Evolutionary conservation across 1,140 invertebrate genomes (phyloP).

Genomic region (Diorhabda sublineata): DNA sequence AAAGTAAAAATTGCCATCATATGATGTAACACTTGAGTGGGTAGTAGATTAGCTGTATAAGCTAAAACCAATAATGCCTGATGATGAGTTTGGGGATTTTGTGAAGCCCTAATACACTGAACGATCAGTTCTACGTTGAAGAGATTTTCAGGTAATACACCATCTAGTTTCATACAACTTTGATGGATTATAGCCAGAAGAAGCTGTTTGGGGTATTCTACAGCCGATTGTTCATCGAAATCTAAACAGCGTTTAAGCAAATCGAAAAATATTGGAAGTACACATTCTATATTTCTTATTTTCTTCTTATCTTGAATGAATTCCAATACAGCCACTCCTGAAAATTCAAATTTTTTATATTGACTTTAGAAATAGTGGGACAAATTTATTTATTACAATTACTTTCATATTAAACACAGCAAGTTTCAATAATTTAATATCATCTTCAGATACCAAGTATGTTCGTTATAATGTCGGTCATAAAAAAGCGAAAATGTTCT

Average conservation of each 20-base stretch:
- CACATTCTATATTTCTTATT: conserved; percentile 58
- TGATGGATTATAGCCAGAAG: conserved; percentile 74
- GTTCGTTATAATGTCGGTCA: too few species aligned
- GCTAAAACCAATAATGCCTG: conserved; percentile 81
- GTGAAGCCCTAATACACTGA: conserved; percentile 80
- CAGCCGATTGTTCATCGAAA: conserved; percentile 76
- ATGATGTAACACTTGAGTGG: conserved; percentile 81
- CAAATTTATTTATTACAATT: too few species aligned
- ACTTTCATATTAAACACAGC: too few species aligned
- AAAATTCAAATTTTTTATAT: background rate
- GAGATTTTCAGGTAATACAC: conserved; percentile 54
- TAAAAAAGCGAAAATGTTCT: too few species aligned
- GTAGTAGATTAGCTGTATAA: conserved; percentile 67
- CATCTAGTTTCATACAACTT: conserved; percentile 55
- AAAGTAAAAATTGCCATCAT: conserved; percentile 95
- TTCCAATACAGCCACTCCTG: conserved; percentile 72
- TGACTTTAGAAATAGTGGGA: too few species aligned
- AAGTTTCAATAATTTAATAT: too few species aligned
- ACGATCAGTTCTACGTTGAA: conserved; percentile 81
- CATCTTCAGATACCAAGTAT: too few species aligned
- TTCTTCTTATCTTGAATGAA: conserved; percentile 80
- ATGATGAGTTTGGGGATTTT: conserved; percentile 91
- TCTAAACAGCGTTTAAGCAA: conserved; percentile 74
- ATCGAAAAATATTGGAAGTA: conserved; percentile 74
- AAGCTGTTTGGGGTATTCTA: conserved; percentile 87